Conservation (phyloP, 2,888 invertebrate species). For the Rhagium mordax region DNA sequence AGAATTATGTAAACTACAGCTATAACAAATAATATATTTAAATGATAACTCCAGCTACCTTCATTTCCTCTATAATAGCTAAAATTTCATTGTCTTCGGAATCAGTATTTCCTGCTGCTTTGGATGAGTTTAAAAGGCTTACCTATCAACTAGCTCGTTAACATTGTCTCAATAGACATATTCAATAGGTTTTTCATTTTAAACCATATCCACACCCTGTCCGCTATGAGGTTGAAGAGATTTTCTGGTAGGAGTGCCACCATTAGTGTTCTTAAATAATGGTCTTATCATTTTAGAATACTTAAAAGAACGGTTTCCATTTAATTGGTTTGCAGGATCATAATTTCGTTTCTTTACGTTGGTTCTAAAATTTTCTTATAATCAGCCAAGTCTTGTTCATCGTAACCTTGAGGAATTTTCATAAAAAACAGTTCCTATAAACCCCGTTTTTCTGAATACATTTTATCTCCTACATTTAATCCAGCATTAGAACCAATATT, state of each 20-base stretch:
- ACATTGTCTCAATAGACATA: slow-evolving; percentile 5
- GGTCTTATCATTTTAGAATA: neutral
- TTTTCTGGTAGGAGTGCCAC: too few relatives aligned
- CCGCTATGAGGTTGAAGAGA: neutral
- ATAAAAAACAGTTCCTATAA: neutral
- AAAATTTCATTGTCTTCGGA: neutral
- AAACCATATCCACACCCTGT: neutral
- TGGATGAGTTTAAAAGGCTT: neutral
- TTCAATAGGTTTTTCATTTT: slow-evolving; percentile 1
- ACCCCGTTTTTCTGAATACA: neutral
- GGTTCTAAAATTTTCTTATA: neutral
- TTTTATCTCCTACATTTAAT: neutral
- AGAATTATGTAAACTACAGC: too few relatives aligned
- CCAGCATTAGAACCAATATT: neutral
- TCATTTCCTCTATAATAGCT: neutral
- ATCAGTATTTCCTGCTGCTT: neutral
- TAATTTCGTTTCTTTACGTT: neutral
- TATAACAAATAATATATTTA: too few relatives aligned
- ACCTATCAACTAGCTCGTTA: neutral
- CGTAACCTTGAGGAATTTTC: neutral
- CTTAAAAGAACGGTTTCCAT: neutral
- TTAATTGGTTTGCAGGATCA: neutral
- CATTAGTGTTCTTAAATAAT: neutral
- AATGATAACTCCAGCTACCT: neutral
- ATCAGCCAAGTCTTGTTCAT: neutral